These are phyloP conservation scores for Xerus inauris DNA, from an alignment of 2,113 vertebrate genomes.

Conservation along the genomic window DNA sequence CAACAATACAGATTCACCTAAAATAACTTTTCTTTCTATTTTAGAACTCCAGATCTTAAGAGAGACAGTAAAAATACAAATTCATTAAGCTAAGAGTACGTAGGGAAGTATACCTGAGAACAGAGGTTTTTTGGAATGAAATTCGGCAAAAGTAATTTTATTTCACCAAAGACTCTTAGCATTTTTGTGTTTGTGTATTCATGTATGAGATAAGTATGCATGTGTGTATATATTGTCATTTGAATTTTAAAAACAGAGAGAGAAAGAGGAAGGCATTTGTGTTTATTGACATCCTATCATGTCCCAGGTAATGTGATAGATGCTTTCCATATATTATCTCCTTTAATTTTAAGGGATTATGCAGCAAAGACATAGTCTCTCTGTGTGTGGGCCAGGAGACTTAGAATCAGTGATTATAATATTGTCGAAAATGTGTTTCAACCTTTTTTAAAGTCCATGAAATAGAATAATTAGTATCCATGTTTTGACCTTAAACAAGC, in stretches of 20 bases:
- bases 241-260: background rate
- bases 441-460: background rate
- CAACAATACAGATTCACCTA: background rate
- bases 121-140: background rate
- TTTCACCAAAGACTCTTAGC: background rate
- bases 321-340: background rate
- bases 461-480: background rate
- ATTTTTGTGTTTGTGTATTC: background rate
- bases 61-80: background rate
- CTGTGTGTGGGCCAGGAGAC: background rate
- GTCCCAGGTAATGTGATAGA: background rate
- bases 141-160: background rate
- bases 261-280: background rate
- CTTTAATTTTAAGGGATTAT: background rate
- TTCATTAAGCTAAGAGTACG: background rate
- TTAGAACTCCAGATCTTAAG: background rate
- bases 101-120: background rate
- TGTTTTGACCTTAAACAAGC: background rate
- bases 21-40: background rate
- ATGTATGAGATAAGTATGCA: background rate
- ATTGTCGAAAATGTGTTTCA: background rate
- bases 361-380: background rate
- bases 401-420: background rate
- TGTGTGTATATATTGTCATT: background rate
- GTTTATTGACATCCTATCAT: background rate